A percentile compares a stretch with the other conserved stretches of the same genome.
phyloP scores from a whole-genome alignment of 2,797 vertebrate genomes.

The Danio kyathit region DNA sequence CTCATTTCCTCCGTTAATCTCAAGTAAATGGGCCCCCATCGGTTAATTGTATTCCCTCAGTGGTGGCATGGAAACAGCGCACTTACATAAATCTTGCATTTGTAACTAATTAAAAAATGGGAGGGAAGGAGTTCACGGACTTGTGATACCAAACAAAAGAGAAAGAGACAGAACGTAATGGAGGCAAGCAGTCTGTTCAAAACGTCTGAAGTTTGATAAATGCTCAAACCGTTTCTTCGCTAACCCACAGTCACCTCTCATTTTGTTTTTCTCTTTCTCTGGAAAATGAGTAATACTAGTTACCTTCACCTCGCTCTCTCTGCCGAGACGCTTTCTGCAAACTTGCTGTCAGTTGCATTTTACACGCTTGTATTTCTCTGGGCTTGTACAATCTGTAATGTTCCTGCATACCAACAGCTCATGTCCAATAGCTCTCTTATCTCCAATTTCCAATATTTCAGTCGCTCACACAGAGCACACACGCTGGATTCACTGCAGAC shows the following conservation, averaged over 20 bases:
- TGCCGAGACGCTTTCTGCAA: constrained; percentile 14
- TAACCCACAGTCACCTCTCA: constrained; percentile 27
- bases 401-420: constrained; percentile 32
- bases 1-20: constrained; percentile 39
- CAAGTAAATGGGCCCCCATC: constrained; percentile 24
- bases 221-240: constrained; percentile 14
- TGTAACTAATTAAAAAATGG: constrained; percentile 19
- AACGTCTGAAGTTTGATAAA: constrained; percentile 22
- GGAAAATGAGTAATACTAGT: constrained; percentile 7
- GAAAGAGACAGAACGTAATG: neutral
- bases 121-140: constrained; percentile 23
- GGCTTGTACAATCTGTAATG: constrained; percentile 25
- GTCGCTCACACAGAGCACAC: constrained; percentile 33
- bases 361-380: constrained; percentile 17
- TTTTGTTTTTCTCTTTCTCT: neutral
- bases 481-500: constrained; percentile 19
- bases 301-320: constrained; percentile 20
- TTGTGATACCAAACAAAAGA: neutral
- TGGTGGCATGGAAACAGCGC: constrained; percentile 17
- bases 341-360: constrained; percentile 35
- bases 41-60: constrained; percentile 19
- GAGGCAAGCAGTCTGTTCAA: neutral
- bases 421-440: constrained; percentile 31
- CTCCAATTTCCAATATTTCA: constrained; percentile 31
- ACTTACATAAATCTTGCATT: constrained; percentile 36